Conservation (phyloP, 2,113 vertebrate genomes). For the Caretta caretta region DNA sequence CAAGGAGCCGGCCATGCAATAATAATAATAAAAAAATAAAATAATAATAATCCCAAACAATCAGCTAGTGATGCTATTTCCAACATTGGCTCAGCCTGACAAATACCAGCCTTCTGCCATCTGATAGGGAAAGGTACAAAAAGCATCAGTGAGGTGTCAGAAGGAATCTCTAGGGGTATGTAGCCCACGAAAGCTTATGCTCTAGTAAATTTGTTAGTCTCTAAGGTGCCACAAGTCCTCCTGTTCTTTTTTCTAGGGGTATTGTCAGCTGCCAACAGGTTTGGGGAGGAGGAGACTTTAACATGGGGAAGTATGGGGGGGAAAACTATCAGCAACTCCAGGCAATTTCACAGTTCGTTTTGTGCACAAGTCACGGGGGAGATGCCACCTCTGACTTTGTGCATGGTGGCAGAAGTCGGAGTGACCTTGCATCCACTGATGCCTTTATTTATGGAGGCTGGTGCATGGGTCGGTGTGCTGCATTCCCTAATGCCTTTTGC, state of each 20-base stretch:
- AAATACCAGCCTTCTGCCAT: constrained; percentile 64
- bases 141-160: constrained; percentile 26
- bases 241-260: background rate
- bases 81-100: constrained; percentile 59
- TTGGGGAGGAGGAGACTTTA: constrained; percentile 24
- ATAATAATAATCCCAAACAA: constrained; percentile 35
- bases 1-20: constrained; percentile 42
- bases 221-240: no score
- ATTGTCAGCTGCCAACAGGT: background rate
- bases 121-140: constrained; percentile 49
- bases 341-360: background rate
- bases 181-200: no score
- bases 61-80: constrained; percentile 6
- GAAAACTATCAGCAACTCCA: background rate
- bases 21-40: background rate
- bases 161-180: background rate
- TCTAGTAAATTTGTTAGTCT: no score
- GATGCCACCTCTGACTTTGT: background rate
- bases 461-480: background rate
- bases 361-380: background rate
- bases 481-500: background rate
- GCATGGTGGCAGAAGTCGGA: background rate
- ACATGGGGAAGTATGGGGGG: background rate
- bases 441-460: constrained; percentile 13
- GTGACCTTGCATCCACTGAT: background rate